Evolutionary conservation across 2,888 invertebrate species (phyloP), one percentile per base, ranked within the genome.

Genomic region (Aphrophora alni): DNA sequence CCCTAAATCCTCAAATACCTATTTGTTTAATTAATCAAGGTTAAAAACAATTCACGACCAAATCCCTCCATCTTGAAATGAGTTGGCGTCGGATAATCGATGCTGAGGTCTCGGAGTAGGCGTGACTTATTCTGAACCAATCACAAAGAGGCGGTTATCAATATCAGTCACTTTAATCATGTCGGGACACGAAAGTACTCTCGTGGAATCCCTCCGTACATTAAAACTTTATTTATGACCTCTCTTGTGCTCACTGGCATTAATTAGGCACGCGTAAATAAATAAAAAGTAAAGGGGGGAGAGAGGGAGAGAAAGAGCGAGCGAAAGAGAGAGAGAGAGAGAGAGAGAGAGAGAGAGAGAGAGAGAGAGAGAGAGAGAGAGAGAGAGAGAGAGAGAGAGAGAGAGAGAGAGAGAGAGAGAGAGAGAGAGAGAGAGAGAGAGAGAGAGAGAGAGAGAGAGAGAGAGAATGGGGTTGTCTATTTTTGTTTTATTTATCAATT

Each of bases 291-390:
- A n/a, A 28, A 21, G 33, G 28, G 33, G 28, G 24, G 71, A 71
- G 71, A 71, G 71, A 71, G 71, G n/a, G n/a, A n/a, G n/a, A n/a
- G n/a, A n/a, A n/a, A n/a, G n/a, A n/a, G n/a, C n/a, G n/a, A n/a
- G n/a, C n/a, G n/a, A n/a, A n/a, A n/a, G n/a, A n/a, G n/a, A n/a
- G n/a, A n/a, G n/a, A n/a, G n/a, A n/a, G n/a, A 71, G 71, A 71
- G 71, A 71, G 71, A 71, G 71, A 71, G 71, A 68, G 68, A 68
- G 26, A 71, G 12, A 71, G 71, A 71, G 71, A 71, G 71, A 71
- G 71, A 71, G 71, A 71, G 71, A 71, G 71, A 71, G 71, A 71
- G 71, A 71, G 71, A 71, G 71, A 71, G 71, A 71, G 71, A 71
- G 71, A 71, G 71, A 71, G 71, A 71, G 71, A 71, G 71, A 71